A percentile compares a stretch with the other conserved stretches of the same genome.
These are phyloP conservation scores for Riparia riparia DNA, from an alignment of 2,113 vertebrate genomes.

Conservation along the genomic window DNA sequence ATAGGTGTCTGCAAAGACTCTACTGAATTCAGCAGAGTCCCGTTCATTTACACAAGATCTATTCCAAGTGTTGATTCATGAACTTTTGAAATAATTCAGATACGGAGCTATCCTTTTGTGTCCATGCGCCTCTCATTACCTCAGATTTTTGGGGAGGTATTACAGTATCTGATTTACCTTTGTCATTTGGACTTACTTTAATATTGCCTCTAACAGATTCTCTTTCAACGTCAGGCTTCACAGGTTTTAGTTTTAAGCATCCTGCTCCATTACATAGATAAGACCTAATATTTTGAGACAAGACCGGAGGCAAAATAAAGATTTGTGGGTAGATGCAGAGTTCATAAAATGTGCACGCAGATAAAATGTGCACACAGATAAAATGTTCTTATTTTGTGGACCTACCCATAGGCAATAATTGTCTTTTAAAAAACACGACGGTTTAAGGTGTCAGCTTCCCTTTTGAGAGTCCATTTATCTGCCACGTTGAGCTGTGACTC, in stretches of 20 bases:
- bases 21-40: neutral
- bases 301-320: neutral
- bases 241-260: neutral
- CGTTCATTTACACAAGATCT: neutral
- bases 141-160: neutral
- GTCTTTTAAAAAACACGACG: neutral
- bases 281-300: neutral
- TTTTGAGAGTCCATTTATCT: neutral
- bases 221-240: neutral
- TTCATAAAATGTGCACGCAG: neutral
- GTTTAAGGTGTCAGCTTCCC: neutral
- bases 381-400: neutral
- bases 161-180: neutral
- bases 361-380: neutral
- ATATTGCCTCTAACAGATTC: neutral
- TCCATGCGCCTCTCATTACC: neutral
- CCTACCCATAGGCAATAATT: neutral
- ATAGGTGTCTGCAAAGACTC: neutral
- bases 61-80: neutral
- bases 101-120: neutral
- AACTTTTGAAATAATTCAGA: neutral
- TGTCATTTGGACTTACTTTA: neutral
- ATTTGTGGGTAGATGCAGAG: neutral
- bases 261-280: neutral
- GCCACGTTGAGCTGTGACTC: neutral